Percentiles rank a stretch among this genome's conserved stretches.
These are phyloP conservation scores for Cerceris ruficornis DNA, from an alignment of 2,888 invertebrate species.

Conservation along the genomic window DNA sequence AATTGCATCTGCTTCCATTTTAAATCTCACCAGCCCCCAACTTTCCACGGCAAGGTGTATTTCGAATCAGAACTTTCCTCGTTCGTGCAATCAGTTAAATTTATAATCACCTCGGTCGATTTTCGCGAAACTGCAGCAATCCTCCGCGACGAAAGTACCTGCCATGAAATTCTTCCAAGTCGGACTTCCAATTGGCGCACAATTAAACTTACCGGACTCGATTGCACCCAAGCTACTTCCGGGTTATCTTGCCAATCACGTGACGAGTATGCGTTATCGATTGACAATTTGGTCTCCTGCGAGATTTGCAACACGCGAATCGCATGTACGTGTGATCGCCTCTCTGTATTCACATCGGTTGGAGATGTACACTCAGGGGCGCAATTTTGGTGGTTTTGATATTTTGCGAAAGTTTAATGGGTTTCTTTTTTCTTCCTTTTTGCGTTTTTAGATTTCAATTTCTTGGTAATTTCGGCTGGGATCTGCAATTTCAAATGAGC, in stretches of 20 bases:
- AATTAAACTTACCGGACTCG: slow-evolving; percentile 27
- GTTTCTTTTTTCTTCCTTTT: too few relatives aligned
- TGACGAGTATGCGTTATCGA: slow-evolving; percentile 54
- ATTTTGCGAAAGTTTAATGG: too few relatives aligned
- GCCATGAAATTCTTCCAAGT: neutral
- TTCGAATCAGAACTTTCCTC: slow-evolving; percentile 13
- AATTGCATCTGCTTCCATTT: slow-evolving; percentile 14
- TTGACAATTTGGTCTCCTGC: slow-evolving; percentile 42
- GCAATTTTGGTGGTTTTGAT: too few relatives aligned
- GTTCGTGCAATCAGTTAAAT: slow-evolving; percentile 44
- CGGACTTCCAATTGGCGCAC: slow-evolving; percentile 31
- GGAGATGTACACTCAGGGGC: slow-evolving; percentile 27
- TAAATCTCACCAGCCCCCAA: slow-evolving; percentile 6
- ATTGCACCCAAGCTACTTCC: slow-evolving; percentile 41
- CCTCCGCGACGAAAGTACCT: slow-evolving; percentile 6
- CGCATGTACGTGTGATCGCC: too few relatives aligned
- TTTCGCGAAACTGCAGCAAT: slow-evolving; percentile 36
- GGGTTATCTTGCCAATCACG: slow-evolving; percentile 51
- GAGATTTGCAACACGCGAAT: slow-evolving; percentile 29
- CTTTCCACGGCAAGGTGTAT: too few relatives aligned
- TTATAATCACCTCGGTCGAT: slow-evolving; percentile 51
- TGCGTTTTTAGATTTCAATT: too few relatives aligned
- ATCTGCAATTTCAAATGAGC: too few relatives aligned
- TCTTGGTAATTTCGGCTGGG: too few relatives aligned
- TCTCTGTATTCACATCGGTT: too few relatives aligned